Evolutionary conservation across 2,888 invertebrate genomes (phyloP), one percentile per base, ranked within the genome.

Genomic region (Conistra vaccinii): DNA sequence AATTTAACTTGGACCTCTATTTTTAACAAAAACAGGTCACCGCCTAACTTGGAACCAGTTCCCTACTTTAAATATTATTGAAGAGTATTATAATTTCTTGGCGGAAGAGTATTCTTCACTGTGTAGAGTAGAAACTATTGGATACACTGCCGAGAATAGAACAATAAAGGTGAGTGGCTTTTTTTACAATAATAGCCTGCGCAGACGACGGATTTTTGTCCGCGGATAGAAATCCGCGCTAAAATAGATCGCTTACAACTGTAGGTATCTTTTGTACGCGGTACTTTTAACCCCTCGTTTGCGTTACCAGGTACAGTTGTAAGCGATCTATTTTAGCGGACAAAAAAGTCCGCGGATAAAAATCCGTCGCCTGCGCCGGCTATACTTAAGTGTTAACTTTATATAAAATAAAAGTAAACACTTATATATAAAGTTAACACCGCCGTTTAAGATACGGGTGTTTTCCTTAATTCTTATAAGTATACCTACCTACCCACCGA

Each of bases 41-140:
- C 86, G 92, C 51, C 80, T 92, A 68, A 83, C 82, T 62, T 93
- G 90, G 89, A 82, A 86, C 1, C 81, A 85, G 29, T 93, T 87
- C 67, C 92, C 92, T n/a, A 84, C 89, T 17, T 69, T 89, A 55
- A 73, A 84, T 66, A 79, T 91, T 9, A 90, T 93, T 26, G 83
- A 91, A 10, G 92, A 92, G 73, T 93, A 89, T 77, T 86, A 89
- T 32, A 73, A 86, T 39, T 89, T 82, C 67, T 39, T 93, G 20
- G 69, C 82, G 1, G 87, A 89, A 42, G 88, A 87, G 14, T 92
- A 87, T 77, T 84, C 90, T n/a, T 91, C 92, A 2, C 82, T 92
- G 62, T 90, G 91, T 81, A 88, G 82, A 70, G 61, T 90, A 45
- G 77, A 84, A 57, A 83, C 55, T 35, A 89, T 93, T 69, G 93